Evolutionary conservation across 2,113 vertebrate genomes (phyloP).

Genomic region (Eonycteris spelaea): DNA sequence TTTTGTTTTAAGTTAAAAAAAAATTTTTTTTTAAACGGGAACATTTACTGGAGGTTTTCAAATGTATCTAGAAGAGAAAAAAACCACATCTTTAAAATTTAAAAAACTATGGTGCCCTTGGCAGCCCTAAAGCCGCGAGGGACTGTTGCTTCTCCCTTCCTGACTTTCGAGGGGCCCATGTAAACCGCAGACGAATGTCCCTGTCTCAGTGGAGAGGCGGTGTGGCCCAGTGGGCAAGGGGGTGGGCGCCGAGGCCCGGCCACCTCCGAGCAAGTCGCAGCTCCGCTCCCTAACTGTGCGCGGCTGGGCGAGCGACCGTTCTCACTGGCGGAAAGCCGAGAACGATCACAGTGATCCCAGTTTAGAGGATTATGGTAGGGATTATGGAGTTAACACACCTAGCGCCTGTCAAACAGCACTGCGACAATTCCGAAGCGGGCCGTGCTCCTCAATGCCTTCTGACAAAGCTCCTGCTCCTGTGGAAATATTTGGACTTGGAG

Average conservation of each 20-base stretch:
- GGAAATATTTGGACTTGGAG: neutral
- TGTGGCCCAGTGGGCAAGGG: rapidly evolving
- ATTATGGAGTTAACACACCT: neutral
- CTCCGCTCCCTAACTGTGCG: neutral
- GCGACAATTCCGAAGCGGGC: neutral
- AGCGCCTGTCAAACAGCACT: neutral
- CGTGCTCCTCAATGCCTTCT: neutral
- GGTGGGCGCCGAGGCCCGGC: rapidly evolving
- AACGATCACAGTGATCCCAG: rapidly evolving
- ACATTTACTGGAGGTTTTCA: neutral
- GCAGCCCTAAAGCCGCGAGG: neutral
- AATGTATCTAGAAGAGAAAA: neutral
- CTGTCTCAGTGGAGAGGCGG: rapidly evolving
- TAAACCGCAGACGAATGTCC: rapidly evolving
- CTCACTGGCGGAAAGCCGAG: neutral
- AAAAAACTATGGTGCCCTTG: neutral
- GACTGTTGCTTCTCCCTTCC: neutral
- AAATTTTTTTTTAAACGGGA: neutral
- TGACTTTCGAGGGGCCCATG: too few relatives aligned
- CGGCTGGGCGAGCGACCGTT: rapidly evolving
- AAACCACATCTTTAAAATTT: neutral
- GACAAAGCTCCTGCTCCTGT: neutral
- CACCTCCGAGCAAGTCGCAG: neutral
- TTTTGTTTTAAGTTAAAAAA: neutral
- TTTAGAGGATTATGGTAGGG: neutral